Base-by-base conservation (phyloP, 1,140 invertebrate genomes). In the Brachionus rotundiformis region DNA sequence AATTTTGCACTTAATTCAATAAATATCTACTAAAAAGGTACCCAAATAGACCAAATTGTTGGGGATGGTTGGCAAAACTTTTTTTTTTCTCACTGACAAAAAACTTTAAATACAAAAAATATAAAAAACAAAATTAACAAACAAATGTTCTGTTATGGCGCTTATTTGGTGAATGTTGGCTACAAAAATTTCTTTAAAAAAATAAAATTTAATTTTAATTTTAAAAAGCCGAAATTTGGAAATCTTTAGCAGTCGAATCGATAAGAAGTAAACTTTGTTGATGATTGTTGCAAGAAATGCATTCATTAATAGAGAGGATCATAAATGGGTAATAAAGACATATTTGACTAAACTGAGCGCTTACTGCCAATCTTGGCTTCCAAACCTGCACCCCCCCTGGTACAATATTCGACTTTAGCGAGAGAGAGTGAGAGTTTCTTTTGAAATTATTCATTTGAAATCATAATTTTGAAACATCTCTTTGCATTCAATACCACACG, bases 141-240 rank as follows among this genome's bases (percentile, higher is more conserved):
- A 63, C 11, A 63, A 27, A 27, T 16, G 61, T 63, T 10, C 11
- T 63, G 29, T 63, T 63, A 19, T 11, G 61, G 11, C 29, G 25
- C 61, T 63, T 31, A 11, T 63, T 27, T 63, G 7, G 47, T 6
- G 47, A 16, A 19, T 16, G 6, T 54, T 7, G 13, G 29, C 29
- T 31, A 63, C 61, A 63, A 63, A 63, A 29, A 63, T 29, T 63
- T 63, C 29, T 33, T 68, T 13, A 68, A 36, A 41, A 68, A 68
- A 36, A 33, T 41, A 41, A 68, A 68, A 68, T 31, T 68, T 5
- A 68, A 33, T 68, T 68, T 19, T 0, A 68, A n/a, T n/a, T 19
- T 33, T 68, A 68, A 68, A 68, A 68, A 68, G 63, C 63, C 63
- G 63, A 68, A 68, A 68, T 68, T 68, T 31, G 31, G 36, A 36